These are phyloP conservation scores for Sinonovacula constricta DNA, from an alignment of 1,140 invertebrate genomes.

Conservation along the genomic window DNA sequence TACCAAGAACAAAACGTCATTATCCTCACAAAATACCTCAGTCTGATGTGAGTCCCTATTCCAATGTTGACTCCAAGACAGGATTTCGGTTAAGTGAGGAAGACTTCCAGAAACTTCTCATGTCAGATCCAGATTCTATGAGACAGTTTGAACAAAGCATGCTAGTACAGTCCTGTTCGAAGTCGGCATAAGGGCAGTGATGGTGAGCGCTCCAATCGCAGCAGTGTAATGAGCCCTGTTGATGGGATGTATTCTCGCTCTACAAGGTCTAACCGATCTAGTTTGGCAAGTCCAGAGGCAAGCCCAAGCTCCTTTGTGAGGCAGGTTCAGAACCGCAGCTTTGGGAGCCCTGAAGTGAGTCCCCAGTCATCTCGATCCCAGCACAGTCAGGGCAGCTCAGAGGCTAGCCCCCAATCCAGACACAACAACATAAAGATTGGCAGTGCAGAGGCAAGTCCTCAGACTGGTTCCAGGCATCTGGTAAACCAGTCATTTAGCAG, in stretches of 20 bases:
- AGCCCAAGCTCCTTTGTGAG: constrained; percentile 16
- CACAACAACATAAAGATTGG: constrained; percentile 12
- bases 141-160: constrained; percentile 50
- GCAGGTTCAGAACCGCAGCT: constrained; percentile 13
- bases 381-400: constrained; percentile 33
- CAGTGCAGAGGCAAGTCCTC: constrained; percentile 29
- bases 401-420: constrained; percentile 40
- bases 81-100: constrained; percentile 40
- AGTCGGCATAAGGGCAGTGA: constrained; percentile 14
- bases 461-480: constrained; percentile 19
- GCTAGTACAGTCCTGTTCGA: constrained; percentile 47
- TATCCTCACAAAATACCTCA: constrained; percentile 5
- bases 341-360: constrained; percentile 39
- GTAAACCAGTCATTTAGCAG: constrained; percentile 37
- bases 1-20: background rate
- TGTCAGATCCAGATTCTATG: constrained; percentile 48
- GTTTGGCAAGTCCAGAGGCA: constrained; percentile 45
- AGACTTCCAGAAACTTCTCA: constrained; percentile 44
- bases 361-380: constrained; percentile 25
- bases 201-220: constrained; percentile 27
- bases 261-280: constrained; percentile 34
- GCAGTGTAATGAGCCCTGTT: constrained; percentile 32
- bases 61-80: constrained; percentile 30
- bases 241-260: constrained; percentile 29
- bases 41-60: constrained; percentile 6